Evolutionary conservation across 2,113 vertebrate genomes (phyloP).

Genomic region (Theropithecus gelada): DNA sequence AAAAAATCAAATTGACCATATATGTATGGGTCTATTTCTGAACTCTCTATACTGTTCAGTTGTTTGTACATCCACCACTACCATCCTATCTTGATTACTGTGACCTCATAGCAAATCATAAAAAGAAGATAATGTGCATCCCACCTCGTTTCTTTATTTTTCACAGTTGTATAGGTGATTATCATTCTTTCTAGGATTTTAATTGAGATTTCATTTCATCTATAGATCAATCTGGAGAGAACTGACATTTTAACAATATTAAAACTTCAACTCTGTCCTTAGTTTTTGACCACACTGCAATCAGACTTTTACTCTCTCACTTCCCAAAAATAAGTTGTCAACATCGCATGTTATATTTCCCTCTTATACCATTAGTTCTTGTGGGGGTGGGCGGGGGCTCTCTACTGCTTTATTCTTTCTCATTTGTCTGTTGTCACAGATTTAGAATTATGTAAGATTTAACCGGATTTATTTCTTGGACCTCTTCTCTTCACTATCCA

Average conservation of each 20-base stretch:
- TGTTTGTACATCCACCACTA: neutral
- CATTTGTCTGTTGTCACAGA: neutral
- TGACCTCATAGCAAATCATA: neutral
- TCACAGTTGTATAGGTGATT: neutral
- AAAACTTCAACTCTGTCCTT: neutral
- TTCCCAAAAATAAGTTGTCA: neutral
- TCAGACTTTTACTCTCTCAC: neutral
- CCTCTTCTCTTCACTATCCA: neutral
- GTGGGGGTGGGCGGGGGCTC: fast-evolving
- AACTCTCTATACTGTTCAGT: neutral
- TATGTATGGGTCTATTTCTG: neutral
- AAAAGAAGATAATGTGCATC: neutral
- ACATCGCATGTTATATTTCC: neutral
- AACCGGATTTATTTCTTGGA: neutral
- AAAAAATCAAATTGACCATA: neutral
- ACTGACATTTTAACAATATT: neutral
- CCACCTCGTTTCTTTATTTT: neutral
- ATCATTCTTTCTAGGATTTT: neutral
- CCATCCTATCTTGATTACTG: neutral
- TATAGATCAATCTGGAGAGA: neutral
- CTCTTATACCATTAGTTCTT: neutral
- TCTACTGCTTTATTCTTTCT: neutral
- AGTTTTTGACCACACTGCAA: neutral
- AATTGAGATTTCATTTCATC: neutral
- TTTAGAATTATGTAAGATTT: neutral